These are phyloP conservation scores for Chionomys nivalis DNA, from an alignment of 2,113 vertebrate species.

Conservation along the genomic window DNA sequence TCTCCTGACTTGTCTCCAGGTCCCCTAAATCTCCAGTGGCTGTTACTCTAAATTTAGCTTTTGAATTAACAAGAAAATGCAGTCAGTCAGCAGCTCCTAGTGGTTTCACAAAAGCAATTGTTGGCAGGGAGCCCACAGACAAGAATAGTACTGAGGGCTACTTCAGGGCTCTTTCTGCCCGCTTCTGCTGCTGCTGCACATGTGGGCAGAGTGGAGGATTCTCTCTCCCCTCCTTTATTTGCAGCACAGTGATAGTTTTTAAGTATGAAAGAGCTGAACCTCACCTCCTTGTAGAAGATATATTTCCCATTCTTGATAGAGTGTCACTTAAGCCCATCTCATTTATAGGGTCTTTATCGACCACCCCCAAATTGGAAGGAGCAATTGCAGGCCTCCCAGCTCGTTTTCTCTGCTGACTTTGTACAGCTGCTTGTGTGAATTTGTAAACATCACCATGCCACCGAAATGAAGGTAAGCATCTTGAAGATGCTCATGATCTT, in stretches of 20 bases:
- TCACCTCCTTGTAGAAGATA: constrained; percentile 25
- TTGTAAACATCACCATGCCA: background rate
- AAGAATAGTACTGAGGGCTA: constrained; percentile 76
- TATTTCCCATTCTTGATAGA: constrained; percentile 32
- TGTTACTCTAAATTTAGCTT: constrained; percentile 71
- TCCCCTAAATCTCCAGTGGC: constrained; percentile 14
- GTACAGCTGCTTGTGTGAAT: background rate
- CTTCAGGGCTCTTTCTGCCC: constrained; percentile 61
- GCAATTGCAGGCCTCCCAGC: background rate
- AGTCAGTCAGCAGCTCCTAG: constrained; percentile 76
- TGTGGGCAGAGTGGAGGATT: constrained; percentile 51
- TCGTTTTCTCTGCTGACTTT: constrained; percentile 35
- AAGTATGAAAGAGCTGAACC: constrained; percentile 30
- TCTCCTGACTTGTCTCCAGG: constrained; percentile 53
- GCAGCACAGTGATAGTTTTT: background rate
- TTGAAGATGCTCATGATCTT: constrained; percentile 42
- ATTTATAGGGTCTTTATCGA: background rate
- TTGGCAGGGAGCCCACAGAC: constrained; percentile 74
- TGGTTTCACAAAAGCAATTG: constrained; percentile 74
- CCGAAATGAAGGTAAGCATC: background rate
- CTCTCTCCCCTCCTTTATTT: constrained; percentile 62
- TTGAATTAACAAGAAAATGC: constrained; percentile 68
- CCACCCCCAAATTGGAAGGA: constrained; percentile 19
- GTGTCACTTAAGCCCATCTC: background rate
- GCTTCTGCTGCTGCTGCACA: constrained; percentile 73